Evolutionary conservation across 2,797 vertebrate species (phyloP).

Genomic region (Anabacerthia variegaticeps): DNA sequence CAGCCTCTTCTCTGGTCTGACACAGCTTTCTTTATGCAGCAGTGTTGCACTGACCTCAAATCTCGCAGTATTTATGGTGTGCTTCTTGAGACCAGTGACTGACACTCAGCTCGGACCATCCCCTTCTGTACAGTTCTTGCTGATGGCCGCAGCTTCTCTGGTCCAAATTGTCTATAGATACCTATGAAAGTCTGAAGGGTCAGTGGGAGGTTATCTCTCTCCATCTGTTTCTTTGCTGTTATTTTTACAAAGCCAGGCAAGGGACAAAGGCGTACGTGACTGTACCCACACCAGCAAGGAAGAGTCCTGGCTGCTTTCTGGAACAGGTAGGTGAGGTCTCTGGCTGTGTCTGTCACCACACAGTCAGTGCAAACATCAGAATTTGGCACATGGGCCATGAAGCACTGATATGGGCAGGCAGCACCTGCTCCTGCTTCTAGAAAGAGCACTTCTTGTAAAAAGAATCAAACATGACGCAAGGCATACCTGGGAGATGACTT

Average conservation of each 20-base stretch:
- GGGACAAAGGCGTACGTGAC: neutral
- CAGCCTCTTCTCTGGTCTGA: neutral
- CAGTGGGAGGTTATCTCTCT: neutral
- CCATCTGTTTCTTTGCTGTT: neutral
- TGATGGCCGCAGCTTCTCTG: neutral
- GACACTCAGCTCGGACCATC: neutral
- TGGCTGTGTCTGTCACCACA: neutral
- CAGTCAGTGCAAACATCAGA: neutral
- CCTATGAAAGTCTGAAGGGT: neutral
- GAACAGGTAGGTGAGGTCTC: neutral
- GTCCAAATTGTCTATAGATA: neutral
- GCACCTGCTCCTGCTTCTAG: neutral
- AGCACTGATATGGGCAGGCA: neutral
- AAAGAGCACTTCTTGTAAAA: neutral
- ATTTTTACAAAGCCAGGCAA: neutral
- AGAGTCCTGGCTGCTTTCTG: neutral
- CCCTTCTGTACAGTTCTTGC: neutral
- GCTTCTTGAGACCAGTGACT: neutral
- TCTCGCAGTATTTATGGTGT: neutral
- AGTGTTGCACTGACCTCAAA: neutral
- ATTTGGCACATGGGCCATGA: rapidly evolving
- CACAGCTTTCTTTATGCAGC: neutral
- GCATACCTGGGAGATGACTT: neutral
- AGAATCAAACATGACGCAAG: neutral
- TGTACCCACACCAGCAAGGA: neutral